These are phyloP conservation scores for Hyposoter dolosus DNA, from an alignment of 2,888 invertebrate genomes.

Conservation along the genomic window DNA sequence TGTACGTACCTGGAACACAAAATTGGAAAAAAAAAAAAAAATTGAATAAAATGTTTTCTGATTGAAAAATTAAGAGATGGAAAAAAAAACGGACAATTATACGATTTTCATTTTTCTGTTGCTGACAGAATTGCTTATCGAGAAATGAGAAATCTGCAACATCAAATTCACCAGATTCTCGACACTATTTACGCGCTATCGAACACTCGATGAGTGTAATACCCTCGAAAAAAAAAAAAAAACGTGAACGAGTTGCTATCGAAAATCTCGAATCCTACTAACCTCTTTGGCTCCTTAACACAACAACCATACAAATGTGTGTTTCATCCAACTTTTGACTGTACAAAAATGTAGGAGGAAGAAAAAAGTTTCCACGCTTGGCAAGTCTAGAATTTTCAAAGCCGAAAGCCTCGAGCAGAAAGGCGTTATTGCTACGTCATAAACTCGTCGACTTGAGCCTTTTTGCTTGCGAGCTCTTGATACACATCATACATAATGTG, in stretches of 20 bases:
- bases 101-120: not conserved
- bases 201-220: slow-evolving; percentile 30
- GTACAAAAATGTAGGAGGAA: not conserved
- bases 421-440: not conserved
- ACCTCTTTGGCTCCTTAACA: slow-evolving; percentile 81
- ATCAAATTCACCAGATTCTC: slow-evolving; percentile 39
- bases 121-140: not conserved
- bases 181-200: slow-evolving; percentile 41
- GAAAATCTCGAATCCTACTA: slow-evolving; percentile 82
- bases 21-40: slow-evolving; percentile 24
- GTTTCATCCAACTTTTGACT: not conserved
- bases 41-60: slow-evolving; percentile 25
- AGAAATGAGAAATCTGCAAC: slow-evolving; percentile 19
- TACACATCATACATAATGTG: slow-evolving; percentile 15
- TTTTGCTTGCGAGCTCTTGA: not conserved
- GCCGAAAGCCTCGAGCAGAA: not conserved
- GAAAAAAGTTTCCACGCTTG: slow-evolving; percentile 53
- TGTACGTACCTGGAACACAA: slow-evolving; percentile 66
- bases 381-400: slow-evolving; percentile 26
- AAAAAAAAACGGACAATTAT: not conserved
- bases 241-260: slow-evolving; percentile 75
- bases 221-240: slow-evolving; percentile 17
- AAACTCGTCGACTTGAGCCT: not conserved
- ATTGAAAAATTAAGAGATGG: not conserved
- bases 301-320: slow-evolving; percentile 64